Base-by-base conservation (phyloP, 1,140 invertebrate species). In the Formica selysi region DNA sequence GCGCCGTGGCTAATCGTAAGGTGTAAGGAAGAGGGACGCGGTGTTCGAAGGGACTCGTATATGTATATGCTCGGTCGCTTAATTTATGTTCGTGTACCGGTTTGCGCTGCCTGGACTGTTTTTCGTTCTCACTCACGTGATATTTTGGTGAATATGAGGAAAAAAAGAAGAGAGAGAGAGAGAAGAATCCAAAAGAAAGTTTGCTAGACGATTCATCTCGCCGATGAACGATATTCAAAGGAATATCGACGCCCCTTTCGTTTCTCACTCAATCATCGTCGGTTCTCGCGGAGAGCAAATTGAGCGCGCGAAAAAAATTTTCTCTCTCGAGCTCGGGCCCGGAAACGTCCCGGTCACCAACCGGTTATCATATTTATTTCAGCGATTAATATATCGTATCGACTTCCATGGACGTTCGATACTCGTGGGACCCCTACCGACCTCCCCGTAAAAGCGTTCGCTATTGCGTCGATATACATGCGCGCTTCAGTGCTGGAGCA, bases 321-420 rank as follows among this genome's bases (percentile, higher is more conserved):
- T 48, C 3, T 16, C 1, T 51, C 13, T 51, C 48, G 16, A 51
- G 16, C 3, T 61, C 6, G 16, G 5, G 10, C 3, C 7, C n/a
- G 48, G 48, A 51, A 51, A 51, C 48, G 8, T n/a, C 13, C 3
- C 10, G 87, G 89, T 92, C 78, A 70, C 51, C 85, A 91, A 51
- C 5, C 48, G 48, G 16, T 51, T 51, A 19, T 51, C 48, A 51
- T 51, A 51, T 51, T 51, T 51, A 51, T 4, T 51, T 19, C 3
- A 6, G 48, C 48, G 16, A 92, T 93, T 90, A 91, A 92, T 92
- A 89, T 88, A 64, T 65, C 78, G 85, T 73, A 89, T 62, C 74
- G 73, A 76, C 26, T 54, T 22, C 59, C 32, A 8, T 19, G 41
- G 54, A 51, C 59, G 84, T 86, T 81, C 71, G 86, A 78, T 85